Conservation (phyloP, 2,797 vertebrate genomes). For the Poeciliopsis turneri region DNA sequence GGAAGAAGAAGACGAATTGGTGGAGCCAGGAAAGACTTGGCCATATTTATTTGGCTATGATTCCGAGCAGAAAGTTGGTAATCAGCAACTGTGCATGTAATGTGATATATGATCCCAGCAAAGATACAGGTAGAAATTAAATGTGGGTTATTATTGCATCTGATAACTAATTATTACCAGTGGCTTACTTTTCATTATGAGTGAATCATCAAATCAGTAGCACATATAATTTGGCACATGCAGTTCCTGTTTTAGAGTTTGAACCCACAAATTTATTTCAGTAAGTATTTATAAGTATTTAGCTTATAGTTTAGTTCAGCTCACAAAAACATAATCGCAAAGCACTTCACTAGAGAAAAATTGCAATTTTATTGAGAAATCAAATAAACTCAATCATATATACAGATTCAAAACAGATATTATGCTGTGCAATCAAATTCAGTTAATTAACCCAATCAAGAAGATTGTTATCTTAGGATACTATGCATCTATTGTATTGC, state of each 20-base stretch:
- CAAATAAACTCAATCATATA: neutral
- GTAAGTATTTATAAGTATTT: no score
- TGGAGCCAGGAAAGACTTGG: neutral
- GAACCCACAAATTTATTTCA: neutral
- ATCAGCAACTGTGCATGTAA: neutral
- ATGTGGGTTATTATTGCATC: neutral
- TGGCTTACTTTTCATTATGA: no score
- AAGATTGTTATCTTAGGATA: neutral
- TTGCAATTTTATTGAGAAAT: neutral
- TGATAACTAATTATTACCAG: neutral
- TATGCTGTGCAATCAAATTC: neutral
- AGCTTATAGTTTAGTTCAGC: neutral
- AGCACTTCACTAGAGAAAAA: neutral
- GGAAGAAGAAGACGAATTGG: no score
- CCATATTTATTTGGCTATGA: neutral
- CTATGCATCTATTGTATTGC: no score
- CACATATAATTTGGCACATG: neutral
- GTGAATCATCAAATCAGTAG: neutral
- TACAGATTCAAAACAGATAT: neutral
- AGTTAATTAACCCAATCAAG: neutral
- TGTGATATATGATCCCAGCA: neutral
- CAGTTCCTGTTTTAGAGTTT: neutral
- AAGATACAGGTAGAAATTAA: neutral
- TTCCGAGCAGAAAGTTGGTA: neutral
- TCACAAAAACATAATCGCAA: no score